Evolutionary conservation across 2,797 vertebrate genomes (phyloP), one percentile per base, ranked within the genome.

Genomic region (Pseudochromis fuscus): DNA sequence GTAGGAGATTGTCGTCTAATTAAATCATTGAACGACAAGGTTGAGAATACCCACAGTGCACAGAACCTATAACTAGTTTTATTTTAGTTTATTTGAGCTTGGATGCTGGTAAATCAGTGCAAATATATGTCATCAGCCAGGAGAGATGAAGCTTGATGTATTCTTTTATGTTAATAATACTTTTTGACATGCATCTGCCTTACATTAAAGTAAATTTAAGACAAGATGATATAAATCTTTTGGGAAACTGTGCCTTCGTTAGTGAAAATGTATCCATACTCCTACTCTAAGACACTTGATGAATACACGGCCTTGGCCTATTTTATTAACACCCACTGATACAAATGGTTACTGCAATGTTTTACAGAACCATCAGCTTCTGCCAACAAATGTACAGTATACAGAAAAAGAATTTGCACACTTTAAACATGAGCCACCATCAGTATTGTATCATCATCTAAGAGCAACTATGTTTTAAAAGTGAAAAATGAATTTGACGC

Each of bases 351-450:
- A 70, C 80, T 81, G 82, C 48, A 55, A 56, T 56, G 70, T 88
- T 74, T 86, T 80, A 77, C 40, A 61, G 64, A 83, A 71, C 52
- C 87, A 79, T 91, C 72, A 87, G 85, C 90, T 91, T 91, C 84
- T 84, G 88, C 88, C 84, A 83, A 91, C 84, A 88, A 87, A 90
- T 91, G 89, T 92, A 91, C 85, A 90, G 79, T 65, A 82, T 38
- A 86, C 63, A 83, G 45, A n/a, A 19, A 75, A 76, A 46, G 52
- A 67, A 82, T 85, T 90, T 89, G 89, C 90, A 92, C 91, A 88
- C 84, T 74, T 80, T n/a, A 21, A 46, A 87, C 82, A 84, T 67
- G 57, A 86, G 66, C 79, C 74, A 37, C 79, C 70, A 44, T 77
- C 66, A 37, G 50, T 79, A 64, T 83, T 64, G 37, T 67, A 64